Evolutionary conservation across 1,140 invertebrate genomes (phyloP).

Genomic region (Zaprionus vittiger): DNA sequence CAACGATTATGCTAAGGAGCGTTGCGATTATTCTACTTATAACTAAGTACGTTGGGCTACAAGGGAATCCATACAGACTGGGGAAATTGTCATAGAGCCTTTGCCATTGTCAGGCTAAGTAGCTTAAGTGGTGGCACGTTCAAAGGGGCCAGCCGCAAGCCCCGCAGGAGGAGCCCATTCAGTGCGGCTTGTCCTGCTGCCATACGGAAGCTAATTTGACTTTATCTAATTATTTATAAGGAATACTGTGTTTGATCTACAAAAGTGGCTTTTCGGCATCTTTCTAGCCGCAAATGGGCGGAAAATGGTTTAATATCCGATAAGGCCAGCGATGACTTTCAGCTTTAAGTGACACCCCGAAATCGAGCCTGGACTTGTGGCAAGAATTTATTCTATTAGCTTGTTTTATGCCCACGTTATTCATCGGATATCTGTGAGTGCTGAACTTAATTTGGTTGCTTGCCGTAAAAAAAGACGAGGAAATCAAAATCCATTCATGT

Average conservation of each 20-base stretch:
- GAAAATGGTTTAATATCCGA: constrained; percentile 1
- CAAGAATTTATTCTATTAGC: not conserved
- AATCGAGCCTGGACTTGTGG: not conserved
- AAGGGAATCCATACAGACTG: constrained; percentile 8
- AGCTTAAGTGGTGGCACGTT: constrained; percentile 1
- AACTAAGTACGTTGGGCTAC: constrained; percentile 30
- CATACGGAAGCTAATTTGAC: constrained; percentile 7
- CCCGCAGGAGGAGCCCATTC: not conserved
- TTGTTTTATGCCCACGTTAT: not conserved
- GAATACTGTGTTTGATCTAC: constrained; percentile 17
- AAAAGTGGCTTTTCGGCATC: not conserved
- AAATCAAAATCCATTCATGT: constrained; percentile 69
- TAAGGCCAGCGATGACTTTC: not conserved
- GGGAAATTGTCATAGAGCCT: not conserved
- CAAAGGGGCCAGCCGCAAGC: not conserved
- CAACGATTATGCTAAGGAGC: constrained; percentile 74
- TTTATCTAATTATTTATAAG: constrained; percentile 17
- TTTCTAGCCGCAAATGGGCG: not conserved
- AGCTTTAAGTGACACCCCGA: not conserved
- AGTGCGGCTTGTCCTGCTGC: not conserved
- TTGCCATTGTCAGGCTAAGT: not conserved
- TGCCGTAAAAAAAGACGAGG: constrained; percentile 47
- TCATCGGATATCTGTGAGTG: not conserved
- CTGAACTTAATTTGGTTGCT: constrained; percentile 43
- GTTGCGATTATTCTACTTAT: constrained; percentile 50